These are phyloP conservation scores for Albula goreensis DNA, from an alignment of 2,113 vertebrate species.

Conservation along the genomic window DNA sequence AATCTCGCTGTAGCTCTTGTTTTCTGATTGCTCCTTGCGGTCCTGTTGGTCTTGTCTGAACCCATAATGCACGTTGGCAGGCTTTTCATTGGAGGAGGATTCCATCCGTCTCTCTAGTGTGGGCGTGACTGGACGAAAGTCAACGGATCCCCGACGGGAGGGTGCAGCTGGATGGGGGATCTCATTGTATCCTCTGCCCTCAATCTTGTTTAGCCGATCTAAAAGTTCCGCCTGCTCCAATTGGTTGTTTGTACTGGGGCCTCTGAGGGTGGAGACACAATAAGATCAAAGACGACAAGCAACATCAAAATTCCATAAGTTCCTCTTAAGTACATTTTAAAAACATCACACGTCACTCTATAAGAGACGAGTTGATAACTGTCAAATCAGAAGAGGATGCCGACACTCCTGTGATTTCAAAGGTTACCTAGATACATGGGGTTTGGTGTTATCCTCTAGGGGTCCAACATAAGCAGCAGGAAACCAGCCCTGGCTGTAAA, in stretches of 20 bases:
- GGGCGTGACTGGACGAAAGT: constrained; percentile 54
- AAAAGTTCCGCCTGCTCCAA: constrained; percentile 67
- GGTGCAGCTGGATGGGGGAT: constrained; percentile 59
- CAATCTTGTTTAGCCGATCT: constrained; percentile 51
- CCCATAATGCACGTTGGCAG: constrained; percentile 32
- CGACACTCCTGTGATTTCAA: not conserved
- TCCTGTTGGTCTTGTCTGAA: not conserved
- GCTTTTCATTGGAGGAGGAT: constrained; percentile 55
- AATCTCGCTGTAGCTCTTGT: constrained; percentile 52
- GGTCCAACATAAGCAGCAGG: constrained; percentile 87
- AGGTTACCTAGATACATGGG: constrained; percentile 55
- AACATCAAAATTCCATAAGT: constrained; percentile 4
- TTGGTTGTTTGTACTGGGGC: constrained; percentile 83
- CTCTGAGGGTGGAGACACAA: constrained; percentile 73
- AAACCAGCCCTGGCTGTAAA: constrained; percentile 89
- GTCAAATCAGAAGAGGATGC: not conserved
- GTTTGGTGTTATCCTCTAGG: constrained; percentile 59
- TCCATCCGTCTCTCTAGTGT: constrained; percentile 58
- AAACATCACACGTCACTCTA: not conserved
- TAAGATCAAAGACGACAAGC: constrained; percentile 25
- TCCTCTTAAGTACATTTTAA: not conserved
- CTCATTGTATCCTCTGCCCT: constrained; percentile 48
- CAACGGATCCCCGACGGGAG: constrained; percentile 57
- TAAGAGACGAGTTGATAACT: not conserved
- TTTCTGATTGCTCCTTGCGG: constrained; percentile 55